Conservation (phyloP, 2,888 invertebrate genomes). For the Schizotus pectinicornis region DNA sequence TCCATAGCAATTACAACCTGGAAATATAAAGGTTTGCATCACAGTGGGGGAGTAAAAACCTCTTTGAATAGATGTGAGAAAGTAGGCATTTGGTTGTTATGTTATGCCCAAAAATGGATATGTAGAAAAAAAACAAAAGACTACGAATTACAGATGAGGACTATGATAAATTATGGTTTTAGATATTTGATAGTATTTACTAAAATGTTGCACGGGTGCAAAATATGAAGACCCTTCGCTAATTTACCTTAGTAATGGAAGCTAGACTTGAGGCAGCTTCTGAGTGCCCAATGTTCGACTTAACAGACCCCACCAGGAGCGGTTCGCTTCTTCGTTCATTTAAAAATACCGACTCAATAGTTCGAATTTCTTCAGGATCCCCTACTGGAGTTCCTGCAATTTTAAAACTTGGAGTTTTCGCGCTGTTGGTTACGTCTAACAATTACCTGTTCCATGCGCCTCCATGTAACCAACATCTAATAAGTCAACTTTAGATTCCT, state of each 20-base stretch:
- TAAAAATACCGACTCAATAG: constrained; percentile 82
- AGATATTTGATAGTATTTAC: constrained; percentile 68
- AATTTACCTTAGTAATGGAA: constrained; percentile 75
- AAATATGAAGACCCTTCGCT: no score
- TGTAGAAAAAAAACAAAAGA: no score
- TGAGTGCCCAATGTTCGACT: constrained; percentile 93
- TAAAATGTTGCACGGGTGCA: no score
- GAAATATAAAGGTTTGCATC: no score
- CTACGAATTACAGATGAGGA: no score
- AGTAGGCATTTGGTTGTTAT: no score
- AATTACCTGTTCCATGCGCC: constrained; percentile 89
- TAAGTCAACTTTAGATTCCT: constrained; percentile 75
- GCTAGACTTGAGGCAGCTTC: constrained; percentile 87
- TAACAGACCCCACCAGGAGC: constrained; percentile 87
- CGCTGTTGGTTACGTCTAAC: no score
- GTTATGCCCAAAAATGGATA: no score
- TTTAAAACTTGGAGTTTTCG: no score
- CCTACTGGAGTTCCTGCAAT: constrained; percentile 79
- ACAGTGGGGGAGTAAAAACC: no score
- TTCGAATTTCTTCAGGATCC: constrained; percentile 89
- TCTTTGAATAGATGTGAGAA: no score
- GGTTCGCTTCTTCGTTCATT: constrained; percentile 66
- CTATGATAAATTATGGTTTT: constrained; percentile 55
- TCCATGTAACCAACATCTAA: constrained; percentile 78
- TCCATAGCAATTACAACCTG: constrained; percentile 73